Evolutionary conservation across 2,113 vertebrate species (phyloP), one percentile per base, ranked within the genome.

Genomic region (Mormyrus lacerda): DNA sequence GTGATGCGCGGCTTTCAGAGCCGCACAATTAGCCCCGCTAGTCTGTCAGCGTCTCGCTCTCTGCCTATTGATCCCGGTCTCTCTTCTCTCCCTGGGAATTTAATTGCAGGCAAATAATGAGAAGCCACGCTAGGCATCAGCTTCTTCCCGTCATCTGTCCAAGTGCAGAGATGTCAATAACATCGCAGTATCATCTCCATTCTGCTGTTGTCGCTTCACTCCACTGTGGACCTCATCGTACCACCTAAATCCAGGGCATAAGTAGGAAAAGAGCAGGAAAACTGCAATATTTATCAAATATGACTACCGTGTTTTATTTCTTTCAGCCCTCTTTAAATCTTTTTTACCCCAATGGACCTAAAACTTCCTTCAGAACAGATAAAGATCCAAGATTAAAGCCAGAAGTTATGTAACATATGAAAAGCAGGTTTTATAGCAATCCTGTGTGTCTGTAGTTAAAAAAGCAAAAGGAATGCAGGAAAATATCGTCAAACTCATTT

Each of bases 41-140:
- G 83, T 45, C 55, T 87, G 89, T 89, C 84, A 89, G 73, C 0
- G 0, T 58, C 31, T 92, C 3, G 91, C 85, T 86, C 27, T 55
- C 86, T 88, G 42, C 91, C 0, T 87, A 89, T 91, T 82, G 92
- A 92, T 94, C 87, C 61, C 27, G 42, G 58, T 91, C 91, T 90
- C 87, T 39, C 42, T 91, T 58, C 93, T 44, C 88, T 50, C 76
- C 65, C 58, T 76, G 83, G 91, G 92, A 88, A 90, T 89, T 79
- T 91, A 89, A 90, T 89, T 91, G 79, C 51, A 91, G 85, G 31
- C 91, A 87, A 92, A 93, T 92, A 88, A 92, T 44, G 89, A 90
- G 89, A 93, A 92, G 73, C 39, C 24, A 24, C 61, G 89, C 88
- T 50, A 21, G 42, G 42, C 93, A 21, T 17, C 90, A 87, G 61